Evolutionary conservation across 2,888 invertebrate genomes (phyloP), one percentile per base, ranked within the genome.

Genomic region (Tachina fera): DNA sequence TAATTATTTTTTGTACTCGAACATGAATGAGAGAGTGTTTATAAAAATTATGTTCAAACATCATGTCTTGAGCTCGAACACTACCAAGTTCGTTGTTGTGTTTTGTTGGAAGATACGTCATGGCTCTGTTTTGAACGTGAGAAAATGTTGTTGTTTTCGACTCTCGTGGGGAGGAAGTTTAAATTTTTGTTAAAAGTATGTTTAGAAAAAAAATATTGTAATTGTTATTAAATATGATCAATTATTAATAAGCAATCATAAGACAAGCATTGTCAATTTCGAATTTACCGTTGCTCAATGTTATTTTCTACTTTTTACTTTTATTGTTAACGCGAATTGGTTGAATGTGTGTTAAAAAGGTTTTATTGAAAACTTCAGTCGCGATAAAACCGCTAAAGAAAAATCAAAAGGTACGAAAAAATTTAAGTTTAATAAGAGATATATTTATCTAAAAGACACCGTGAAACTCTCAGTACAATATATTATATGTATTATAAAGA

Each of bases 221-320:
- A 53, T 65, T 76, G 45, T 65, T 76, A 56, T 22, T 76, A 76
- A 45, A 63, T 56, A 72, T 72, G 45, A 65, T 76, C 65, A 76
- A 76, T 76, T 65, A 65, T n/a, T 45, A 76, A 76, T 53, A 45
- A 76, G 65, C 75, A 65, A 76, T 16, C 75, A 56, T 56, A 53
- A 65, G 65, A 43, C 63, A 63, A 63, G 53, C 74, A 75, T 63
- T 75, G 74, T 61, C 51, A 61, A 61, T 53, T 11, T 63, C 2
- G 13, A 56, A 31, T 75, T 45, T 65, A 53, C 53, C 60, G 72
- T 61, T 49, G 47, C 41, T 74, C n/a, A 14, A 14, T 49, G 13
- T 49, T n/a, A 14, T 49, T 13, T 8, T 49, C 14, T n/a, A 49
- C 0, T n/a, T 49, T 13, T 49, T 49, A 13, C 13, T n/a, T 49